These are phyloP conservation scores for Noctuana brunneofusca DNA, from an alignment of 2,888 invertebrate genomes.

Conservation along the genomic window DNA sequence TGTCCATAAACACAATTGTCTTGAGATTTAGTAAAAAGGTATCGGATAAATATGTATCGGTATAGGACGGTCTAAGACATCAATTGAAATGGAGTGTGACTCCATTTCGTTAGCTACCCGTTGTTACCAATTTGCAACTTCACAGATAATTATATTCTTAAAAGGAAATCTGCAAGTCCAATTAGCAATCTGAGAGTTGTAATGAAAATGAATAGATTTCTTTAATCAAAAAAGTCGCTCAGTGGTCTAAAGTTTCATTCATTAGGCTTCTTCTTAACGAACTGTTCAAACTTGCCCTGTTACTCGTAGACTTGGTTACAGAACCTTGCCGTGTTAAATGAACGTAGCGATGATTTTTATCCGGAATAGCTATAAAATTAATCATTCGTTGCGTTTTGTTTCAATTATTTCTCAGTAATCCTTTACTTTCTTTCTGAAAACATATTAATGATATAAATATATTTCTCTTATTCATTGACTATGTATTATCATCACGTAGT, in stretches of 20 bases:
- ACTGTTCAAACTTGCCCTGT: too few species aligned
- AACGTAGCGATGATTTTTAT: too few species aligned
- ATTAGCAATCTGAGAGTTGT: slow-evolving; percentile 13
- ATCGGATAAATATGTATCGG: background rate
- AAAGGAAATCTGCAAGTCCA: slow-evolving; percentile 22
- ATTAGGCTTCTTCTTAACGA: background rate
- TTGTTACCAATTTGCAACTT: slow-evolving; percentile 17
- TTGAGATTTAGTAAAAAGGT: background rate
- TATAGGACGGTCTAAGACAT: background rate
- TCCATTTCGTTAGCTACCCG: background rate
- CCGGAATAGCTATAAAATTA: too few species aligned
- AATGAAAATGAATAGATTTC: slow-evolving; percentile 15
- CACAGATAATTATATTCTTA: slow-evolving; percentile 15
- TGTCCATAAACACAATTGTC: too few species aligned
- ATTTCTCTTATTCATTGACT: too few species aligned
- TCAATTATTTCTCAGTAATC: too few species aligned
- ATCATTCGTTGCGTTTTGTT: too few species aligned
- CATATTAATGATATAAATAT: too few species aligned
- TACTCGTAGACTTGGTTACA: too few species aligned
- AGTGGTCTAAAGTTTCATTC: slow-evolving; percentile 12
- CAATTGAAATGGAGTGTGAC: background rate
- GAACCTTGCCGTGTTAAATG: too few species aligned
- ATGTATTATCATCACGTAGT: too few species aligned
- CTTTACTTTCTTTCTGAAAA: too few species aligned
- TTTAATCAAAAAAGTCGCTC: background rate